These are phyloP conservation scores for Myopa tessellatipennis DNA, from an alignment of 2,888 invertebrate species.

Conservation along the genomic window DNA sequence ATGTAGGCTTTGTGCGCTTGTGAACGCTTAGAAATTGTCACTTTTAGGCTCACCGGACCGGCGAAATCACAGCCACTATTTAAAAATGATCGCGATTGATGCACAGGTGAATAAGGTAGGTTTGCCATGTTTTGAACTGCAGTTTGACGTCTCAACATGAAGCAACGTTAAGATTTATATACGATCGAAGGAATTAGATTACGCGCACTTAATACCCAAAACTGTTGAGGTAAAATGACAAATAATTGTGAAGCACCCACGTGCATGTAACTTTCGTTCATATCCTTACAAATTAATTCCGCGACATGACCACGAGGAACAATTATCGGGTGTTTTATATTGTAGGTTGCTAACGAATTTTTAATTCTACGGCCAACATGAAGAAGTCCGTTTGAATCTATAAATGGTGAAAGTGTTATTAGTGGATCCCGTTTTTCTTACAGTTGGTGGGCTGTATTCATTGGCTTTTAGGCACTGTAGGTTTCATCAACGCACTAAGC, in stretches of 20 bases:
- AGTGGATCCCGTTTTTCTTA: slow-evolving; percentile 20
- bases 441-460: too few relatives aligned
- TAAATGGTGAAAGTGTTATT: slow-evolving; percentile 35
- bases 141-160: slow-evolving; percentile 28
- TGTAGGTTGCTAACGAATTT: slow-evolving; percentile 20
- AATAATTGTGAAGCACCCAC: slow-evolving; percentile 43
- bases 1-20: slow-evolving; percentile 41
- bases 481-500: too few relatives aligned
- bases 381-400: slow-evolving; percentile 33
- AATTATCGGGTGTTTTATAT: slow-evolving; percentile 20
- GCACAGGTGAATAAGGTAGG: slow-evolving; percentile 33
- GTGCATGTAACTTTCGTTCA: slow-evolving; percentile 34
- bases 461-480: too few relatives aligned
- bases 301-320: neutral
- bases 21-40: slow-evolving; percentile 6
- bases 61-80: slow-evolving; percentile 32
- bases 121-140: slow-evolving; percentile 38
- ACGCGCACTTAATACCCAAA: slow-evolving; percentile 44
- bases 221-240: slow-evolving; percentile 44
- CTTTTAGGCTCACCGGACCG: neutral
- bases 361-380: slow-evolving; percentile 38
- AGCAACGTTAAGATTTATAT: slow-evolving; percentile 29
- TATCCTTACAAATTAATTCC: slow-evolving; percentile 24
- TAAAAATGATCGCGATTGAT: slow-evolving; percentile 31
- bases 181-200: slow-evolving; percentile 39